Conservation (phyloP, 2,888 invertebrate genomes). For the Leptothorax acervorum region DNA sequence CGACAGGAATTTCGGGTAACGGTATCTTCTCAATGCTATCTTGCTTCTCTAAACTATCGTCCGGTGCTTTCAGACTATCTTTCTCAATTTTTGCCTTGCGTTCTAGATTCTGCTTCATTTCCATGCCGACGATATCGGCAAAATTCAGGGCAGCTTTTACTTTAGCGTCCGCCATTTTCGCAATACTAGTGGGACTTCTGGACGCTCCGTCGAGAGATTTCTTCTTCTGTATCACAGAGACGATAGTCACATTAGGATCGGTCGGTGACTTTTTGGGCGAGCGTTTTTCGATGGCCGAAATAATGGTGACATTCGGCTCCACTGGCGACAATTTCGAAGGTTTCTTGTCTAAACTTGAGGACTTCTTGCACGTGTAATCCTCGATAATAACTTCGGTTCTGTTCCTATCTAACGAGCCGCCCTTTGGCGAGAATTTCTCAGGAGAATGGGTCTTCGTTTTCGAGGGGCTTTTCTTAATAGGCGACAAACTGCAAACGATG, state of each 20-base stretch:
- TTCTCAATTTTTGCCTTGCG: slow-evolving; percentile 73
- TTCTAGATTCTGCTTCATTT: slow-evolving; percentile 81
- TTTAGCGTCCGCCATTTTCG: slow-evolving; percentile 68
- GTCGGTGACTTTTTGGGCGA: slow-evolving; percentile 79
- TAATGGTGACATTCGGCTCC: slow-evolving; percentile 79
- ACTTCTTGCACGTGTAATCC: slow-evolving; percentile 74
- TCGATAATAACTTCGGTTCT: slow-evolving; percentile 68
- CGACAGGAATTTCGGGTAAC: slow-evolving; percentile 81
- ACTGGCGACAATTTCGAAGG: slow-evolving; percentile 77
- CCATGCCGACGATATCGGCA: slow-evolving; percentile 81
- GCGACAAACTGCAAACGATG: slow-evolving; percentile 73
- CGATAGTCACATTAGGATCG: slow-evolving; percentile 80
- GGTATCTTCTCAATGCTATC: slow-evolving; percentile 84
- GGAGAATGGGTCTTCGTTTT: slow-evolving; percentile 71
- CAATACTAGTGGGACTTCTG: slow-evolving; percentile 25
- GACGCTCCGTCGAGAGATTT: slow-evolving; percentile 75
- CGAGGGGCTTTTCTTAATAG: slow-evolving; percentile 78
- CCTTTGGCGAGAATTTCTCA: slow-evolving; percentile 73
- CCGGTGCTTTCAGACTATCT: slow-evolving; percentile 79
- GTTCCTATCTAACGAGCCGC: slow-evolving; percentile 78
- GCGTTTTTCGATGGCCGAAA: slow-evolving; percentile 77
- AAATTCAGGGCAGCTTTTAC: slow-evolving; percentile 76
- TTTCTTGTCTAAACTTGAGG: slow-evolving; percentile 80
- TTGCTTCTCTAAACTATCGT: slow-evolving; percentile 81
- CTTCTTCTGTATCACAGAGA: slow-evolving; percentile 81